Base-by-base conservation (phyloP, 1,140 invertebrate species). In the Camponotus floridanus region DNA sequence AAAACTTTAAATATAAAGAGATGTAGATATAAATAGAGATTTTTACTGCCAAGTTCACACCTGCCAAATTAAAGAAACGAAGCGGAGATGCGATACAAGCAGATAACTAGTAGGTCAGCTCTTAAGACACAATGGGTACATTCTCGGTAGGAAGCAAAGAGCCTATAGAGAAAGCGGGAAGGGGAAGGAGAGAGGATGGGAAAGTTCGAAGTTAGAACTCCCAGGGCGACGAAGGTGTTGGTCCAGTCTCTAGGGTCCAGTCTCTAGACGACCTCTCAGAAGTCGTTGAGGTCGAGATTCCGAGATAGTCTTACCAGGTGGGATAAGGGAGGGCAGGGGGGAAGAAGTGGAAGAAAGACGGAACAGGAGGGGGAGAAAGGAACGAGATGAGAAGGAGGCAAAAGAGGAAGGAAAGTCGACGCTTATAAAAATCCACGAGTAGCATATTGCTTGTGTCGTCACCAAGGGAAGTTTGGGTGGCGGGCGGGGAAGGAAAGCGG, bases 371-470 rank as follows among this genome's bases (percentile, higher is more conserved):
- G 21, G 57, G 71, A 39, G 9, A 9, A 33, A 55, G 65, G 33
- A 45, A 65, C 31, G 39, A 86, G 36, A 76, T 67, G 57, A 62
- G 85, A 48, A 73, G 51, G 36, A 26, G 48, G 18, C n/a, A 70
- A 89, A 76, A 87, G 67, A 78, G 51, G 79, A 39, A 76, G 62
- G 61, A 78, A 62, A 36, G 76, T 68, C 21, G 67, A 8, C 15
- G 68, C 61, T 88, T 88, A 73, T 65, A 85, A 88, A 88, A 88
- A 88, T 88, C 86, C 55, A 79, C 65, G 59, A 76, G 65, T 57
- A 36, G 67, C 80, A 78, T 85, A 74, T 88, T 88, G 80, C 67
- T 33, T 18, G 8, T 39, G 85, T 91, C 89, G 89, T 87, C 61
- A 73, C 42, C 62, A 64, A 31, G 31, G 6, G 39, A 65, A 6